Conservation (phyloP, 2,797 vertebrate genomes). For the Ispidina picta region DNA sequence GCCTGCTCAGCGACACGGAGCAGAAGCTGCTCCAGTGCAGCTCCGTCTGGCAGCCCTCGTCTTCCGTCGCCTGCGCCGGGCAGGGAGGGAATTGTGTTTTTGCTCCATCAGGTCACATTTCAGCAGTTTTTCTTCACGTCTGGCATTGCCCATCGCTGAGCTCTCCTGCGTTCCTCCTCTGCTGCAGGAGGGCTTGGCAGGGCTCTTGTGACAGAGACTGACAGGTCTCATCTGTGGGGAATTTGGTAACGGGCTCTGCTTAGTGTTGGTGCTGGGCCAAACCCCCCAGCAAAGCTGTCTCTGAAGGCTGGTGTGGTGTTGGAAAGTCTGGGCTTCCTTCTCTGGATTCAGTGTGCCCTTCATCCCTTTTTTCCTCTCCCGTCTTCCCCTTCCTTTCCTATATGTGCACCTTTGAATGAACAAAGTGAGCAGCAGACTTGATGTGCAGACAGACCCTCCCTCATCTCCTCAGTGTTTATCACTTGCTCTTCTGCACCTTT, state of each 20-base stretch:
- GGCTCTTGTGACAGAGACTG: not conserved
- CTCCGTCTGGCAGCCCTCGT: not conserved
- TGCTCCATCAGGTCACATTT: not conserved
- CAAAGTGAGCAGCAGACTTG: not conserved
- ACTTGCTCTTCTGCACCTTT: not conserved
- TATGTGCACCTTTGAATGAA: no score
- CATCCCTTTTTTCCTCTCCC: not conserved
- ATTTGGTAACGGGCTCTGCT: no score
- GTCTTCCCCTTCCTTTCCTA: not conserved
- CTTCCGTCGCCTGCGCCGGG: not conserved
- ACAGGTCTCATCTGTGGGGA: not conserved
- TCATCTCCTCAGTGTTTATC: accelerated
- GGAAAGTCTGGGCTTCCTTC: not conserved
- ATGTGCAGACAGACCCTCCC: not conserved
- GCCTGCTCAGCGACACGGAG: not conserved
- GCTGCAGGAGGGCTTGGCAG: not conserved
- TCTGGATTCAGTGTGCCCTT: not conserved
- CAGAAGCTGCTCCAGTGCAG: accelerated
- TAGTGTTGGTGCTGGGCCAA: not conserved
- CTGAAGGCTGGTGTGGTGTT: not conserved
- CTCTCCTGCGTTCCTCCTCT: not conserved
- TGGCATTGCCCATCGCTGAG: not conserved
- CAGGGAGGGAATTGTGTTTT: not conserved
- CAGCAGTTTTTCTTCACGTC: not conserved
- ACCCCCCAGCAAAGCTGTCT: not conserved